phyloP scores from a whole-genome alignment of 1,140 invertebrate species.

The Kradibia gibbosae region DNA sequence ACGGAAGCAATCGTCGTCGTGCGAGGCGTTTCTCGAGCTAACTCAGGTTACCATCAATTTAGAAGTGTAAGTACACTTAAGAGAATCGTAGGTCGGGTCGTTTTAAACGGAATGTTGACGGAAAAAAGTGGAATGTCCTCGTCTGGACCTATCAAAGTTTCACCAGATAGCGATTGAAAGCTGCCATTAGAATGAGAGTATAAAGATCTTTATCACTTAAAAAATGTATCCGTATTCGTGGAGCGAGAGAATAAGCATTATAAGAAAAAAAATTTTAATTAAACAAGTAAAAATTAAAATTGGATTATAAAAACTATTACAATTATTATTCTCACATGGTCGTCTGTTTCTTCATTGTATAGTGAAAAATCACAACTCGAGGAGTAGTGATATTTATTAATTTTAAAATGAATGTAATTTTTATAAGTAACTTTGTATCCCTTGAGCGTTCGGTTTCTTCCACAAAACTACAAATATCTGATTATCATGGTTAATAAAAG shows the following conservation, averaged over 20 bases:
- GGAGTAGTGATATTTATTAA: neutral
- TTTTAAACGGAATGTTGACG: neutral
- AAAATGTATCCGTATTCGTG: neutral
- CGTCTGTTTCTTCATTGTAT: neutral
- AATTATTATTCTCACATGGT: neutral
- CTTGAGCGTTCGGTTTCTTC: neutral
- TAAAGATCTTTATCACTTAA: neutral
- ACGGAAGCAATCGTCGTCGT: neutral
- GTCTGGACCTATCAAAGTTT: neutral
- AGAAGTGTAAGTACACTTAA: neutral
- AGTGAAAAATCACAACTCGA: neutral
- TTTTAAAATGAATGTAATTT: slow-evolving; percentile 4
- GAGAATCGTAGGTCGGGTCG: neutral
- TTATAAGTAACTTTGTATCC: neutral
- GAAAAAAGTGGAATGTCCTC: neutral
- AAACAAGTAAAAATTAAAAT: no score
- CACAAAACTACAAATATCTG: neutral
- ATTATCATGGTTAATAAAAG: neutral
- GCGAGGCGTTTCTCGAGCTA: neutral
- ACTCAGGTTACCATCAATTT: neutral
- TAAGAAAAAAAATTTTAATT: no score
- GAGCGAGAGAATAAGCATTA: neutral
- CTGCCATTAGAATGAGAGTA: neutral
- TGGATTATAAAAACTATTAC: no score
- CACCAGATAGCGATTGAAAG: neutral